These are phyloP conservation scores for Oenanthe melanoleuca DNA, from an alignment of 2,113 vertebrate species.

Conservation along the genomic window DNA sequence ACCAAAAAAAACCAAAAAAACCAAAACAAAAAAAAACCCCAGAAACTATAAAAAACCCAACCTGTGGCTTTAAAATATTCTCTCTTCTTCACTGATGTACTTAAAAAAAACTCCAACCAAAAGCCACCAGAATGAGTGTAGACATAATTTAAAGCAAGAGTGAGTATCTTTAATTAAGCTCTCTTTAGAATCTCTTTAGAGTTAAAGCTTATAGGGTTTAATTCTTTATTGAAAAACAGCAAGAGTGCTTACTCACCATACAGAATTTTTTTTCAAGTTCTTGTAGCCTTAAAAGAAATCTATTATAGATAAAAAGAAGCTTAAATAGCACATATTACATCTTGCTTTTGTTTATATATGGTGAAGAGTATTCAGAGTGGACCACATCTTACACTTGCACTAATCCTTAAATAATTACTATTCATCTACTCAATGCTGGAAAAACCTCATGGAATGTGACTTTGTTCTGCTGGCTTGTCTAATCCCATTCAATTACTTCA, in stretches of 20 bases:
- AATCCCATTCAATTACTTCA: constrained; percentile 80
- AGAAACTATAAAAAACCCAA: background rate
- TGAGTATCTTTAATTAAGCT: constrained; percentile 68
- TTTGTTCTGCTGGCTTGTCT: constrained; percentile 76
- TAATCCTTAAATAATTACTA: constrained; percentile 85
- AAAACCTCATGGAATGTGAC: constrained; percentile 77
- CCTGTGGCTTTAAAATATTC: background rate
- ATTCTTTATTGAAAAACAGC: constrained; percentile 73
- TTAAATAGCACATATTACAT: constrained; percentile 74
- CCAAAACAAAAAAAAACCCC: too few relatives aligned
- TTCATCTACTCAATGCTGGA: constrained; percentile 70
- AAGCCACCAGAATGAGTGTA: background rate
- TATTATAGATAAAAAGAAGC: constrained; percentile 79
- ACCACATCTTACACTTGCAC: constrained; percentile 70
- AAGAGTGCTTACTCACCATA: constrained; percentile 61
- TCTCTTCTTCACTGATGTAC: background rate
- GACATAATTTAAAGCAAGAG: constrained; percentile 51
- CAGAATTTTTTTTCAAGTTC: constrained; percentile 68
- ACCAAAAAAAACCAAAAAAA: too few relatives aligned
- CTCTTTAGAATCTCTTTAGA: constrained; percentile 37
- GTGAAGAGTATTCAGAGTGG: constrained; percentile 77
- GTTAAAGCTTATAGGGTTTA: constrained; percentile 61
- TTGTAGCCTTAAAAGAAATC: constrained; percentile 71
- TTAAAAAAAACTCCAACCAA: background rate
- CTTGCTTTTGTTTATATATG: constrained; percentile 78